Evolutionary conservation across 2,113 vertebrate genomes (phyloP).

Genomic region (Ibidorhyncha struthersii): DNA sequence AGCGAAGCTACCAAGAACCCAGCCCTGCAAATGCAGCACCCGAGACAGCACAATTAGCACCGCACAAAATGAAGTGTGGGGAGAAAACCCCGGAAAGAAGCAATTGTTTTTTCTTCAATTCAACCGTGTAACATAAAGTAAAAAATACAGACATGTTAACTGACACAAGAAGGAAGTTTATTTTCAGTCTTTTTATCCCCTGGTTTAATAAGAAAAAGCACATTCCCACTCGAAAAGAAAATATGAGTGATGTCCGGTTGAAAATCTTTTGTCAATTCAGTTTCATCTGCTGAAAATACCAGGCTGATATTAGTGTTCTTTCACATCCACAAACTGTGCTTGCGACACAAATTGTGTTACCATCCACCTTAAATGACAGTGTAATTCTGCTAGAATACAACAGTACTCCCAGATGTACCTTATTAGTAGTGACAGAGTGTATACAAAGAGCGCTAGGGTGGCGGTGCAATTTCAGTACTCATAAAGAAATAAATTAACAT

Average conservation of each 20-base stretch:
- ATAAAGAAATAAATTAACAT: conserved; percentile 27
- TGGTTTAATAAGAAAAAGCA: neutral
- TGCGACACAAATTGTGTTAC: neutral
- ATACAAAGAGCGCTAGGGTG: neutral
- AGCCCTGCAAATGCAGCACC: neutral
- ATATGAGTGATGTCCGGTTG: neutral
- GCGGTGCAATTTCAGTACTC: neutral
- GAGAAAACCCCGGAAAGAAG: conserved; percentile 45
- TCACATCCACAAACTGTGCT: neutral
- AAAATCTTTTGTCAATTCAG: neutral
- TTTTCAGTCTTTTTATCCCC: neutral
- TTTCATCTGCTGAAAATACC: neutral
- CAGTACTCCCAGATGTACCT: neutral
- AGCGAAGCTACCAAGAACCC: neutral
- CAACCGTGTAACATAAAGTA: neutral
- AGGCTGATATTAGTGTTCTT: neutral
- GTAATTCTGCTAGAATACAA: neutral
- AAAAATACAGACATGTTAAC: neutral
- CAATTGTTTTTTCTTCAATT: neutral
- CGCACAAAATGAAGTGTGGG: neutral
- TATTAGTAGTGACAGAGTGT: neutral
- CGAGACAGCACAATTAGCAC: conserved; percentile 38
- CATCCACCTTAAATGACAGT: neutral
- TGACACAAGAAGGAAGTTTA: neutral
- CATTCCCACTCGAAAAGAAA: neutral